Base-by-base conservation (phyloP, 2,797 vertebrate species). In the Mus caroli region DNA sequence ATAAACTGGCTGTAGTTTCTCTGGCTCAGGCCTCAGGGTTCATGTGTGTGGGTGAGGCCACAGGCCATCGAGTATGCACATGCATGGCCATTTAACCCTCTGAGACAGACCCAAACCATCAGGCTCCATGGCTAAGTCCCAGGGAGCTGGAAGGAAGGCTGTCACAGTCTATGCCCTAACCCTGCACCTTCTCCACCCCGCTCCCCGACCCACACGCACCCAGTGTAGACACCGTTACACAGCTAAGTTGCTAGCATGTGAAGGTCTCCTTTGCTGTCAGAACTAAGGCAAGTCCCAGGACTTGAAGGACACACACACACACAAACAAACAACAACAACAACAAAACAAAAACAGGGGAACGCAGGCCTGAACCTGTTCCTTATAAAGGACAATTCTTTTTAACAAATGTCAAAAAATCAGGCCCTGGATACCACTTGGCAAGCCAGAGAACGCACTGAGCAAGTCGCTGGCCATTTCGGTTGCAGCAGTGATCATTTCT, bases 401-500 rank as follows among this genome's bases (percentile, higher is more conserved):
- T 92, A 69, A 43, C n/a, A 43, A 58, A 64, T 69, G 76, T 87
- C 95, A 89, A 89, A 92, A 46, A 50, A 46, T 58, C 67, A 12
- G 6, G 46, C 75, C 87, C 31, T 26, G 31, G 85, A 58, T 54
- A 80, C 50, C 50, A 50, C 4, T 92, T 64, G 46, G 11, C 20
- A 91, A 86, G 73, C 86, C 54, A 90, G 73, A 95, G 64, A 26
- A 87, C 62, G 76, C n/a, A 58, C 92, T 43, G 93, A 77, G 78
- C 91, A 73, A 95, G 46, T 46, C 28, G n/a, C 34, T 96, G 75
- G n/a, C n/a, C 94, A 31, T 60, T 94, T 67, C 86, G 91, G 60
- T 92, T 34, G 5, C 69, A 34, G 40, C 80, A 28, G 69, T 95
- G 83, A 76, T 64, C 19, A 14, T 88, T 94, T 94, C 64, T 40